Percentiles rank a stretch among this genome's conserved stretches.
Evolutionary conservation across 2,888 invertebrate genomes (phyloP).

Genomic region (Meloe dianella): DNA sequence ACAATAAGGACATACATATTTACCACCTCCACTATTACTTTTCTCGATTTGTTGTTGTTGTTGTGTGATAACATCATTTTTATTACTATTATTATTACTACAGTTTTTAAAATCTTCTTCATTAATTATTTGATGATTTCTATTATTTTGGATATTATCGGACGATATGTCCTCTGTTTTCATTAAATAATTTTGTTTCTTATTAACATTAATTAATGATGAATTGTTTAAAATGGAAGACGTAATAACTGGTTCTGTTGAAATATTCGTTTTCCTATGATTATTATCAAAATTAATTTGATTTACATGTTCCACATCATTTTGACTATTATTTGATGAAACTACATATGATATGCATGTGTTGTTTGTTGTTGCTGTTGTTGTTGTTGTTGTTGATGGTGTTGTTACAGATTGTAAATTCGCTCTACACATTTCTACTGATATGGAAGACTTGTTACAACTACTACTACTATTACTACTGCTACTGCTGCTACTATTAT

Average conservation of each 20-base stretch:
- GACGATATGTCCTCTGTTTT: constrained; percentile 37
- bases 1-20: constrained; percentile 87
- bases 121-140: constrained; percentile 30
- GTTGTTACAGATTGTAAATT: constrained; percentile 45
- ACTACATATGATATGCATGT: constrained; percentile 56
- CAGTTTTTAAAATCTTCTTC: constrained; percentile 28
- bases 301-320: constrained; percentile 37
- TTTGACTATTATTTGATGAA: constrained; percentile 42
- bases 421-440: constrained; percentile 48
- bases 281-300: constrained; percentile 54
- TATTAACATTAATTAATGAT: constrained; percentile 42
- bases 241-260: constrained; percentile 45
- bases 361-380: constrained; percentile 32
- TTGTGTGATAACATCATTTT: not conserved
- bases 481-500: too few relatives aligned
- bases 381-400: not conserved
- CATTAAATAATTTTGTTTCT: constrained; percentile 41
- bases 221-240: constrained; percentile 55
- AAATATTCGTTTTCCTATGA: constrained; percentile 48
- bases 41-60: constrained; percentile 43
- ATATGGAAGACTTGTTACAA: constrained; percentile 58
- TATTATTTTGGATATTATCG: constrained; percentile 22
- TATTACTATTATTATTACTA: constrained; percentile 19
- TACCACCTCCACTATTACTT: constrained; percentile 61
- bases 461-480: constrained; percentile 39